Conservation (phyloP, 2,888 invertebrate genomes). For the Fabriciana adippe region DNA sequence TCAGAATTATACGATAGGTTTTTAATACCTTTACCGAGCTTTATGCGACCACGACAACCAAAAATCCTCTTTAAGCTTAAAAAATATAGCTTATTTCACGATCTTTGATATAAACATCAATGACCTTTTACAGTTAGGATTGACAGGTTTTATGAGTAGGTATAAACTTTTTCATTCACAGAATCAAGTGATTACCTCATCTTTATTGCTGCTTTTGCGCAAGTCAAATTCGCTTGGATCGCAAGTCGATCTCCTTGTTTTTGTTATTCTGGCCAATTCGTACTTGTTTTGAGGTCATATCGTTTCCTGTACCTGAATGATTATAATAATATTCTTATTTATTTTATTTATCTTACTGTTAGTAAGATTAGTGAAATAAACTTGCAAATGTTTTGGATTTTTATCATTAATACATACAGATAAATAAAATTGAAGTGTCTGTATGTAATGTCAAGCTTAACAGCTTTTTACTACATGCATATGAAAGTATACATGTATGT, state of each 20-base stretch:
- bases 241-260: conserved; percentile 42
- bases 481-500: no score
- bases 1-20: conserved; percentile 51
- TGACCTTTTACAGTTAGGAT: conserved; percentile 53
- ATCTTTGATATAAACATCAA: conserved; percentile 22
- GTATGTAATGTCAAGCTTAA: no score
- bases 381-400: conserved; percentile 4
- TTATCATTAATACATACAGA: neutral
- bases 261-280: conserved; percentile 31
- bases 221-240: conserved; percentile 37
- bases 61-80: conserved; percentile 18
- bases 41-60: neutral
- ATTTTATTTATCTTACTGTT: neutral
- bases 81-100: conserved; percentile 29
- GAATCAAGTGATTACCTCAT: conserved; percentile 65
- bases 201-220: conserved; percentile 57
- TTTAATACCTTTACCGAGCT: conserved; percentile 19
- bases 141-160: conserved; percentile 47
- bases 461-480: no score
- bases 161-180: conserved; percentile 65
- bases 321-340: neutral
- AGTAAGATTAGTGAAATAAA: neutral
- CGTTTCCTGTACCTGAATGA: conserved; percentile 33
- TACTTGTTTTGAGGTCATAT: conserved; percentile 39
- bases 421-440: no score